phyloP scores from a whole-genome alignment of 2,888 invertebrate genomes.

The Agrotis segetum region DNA sequence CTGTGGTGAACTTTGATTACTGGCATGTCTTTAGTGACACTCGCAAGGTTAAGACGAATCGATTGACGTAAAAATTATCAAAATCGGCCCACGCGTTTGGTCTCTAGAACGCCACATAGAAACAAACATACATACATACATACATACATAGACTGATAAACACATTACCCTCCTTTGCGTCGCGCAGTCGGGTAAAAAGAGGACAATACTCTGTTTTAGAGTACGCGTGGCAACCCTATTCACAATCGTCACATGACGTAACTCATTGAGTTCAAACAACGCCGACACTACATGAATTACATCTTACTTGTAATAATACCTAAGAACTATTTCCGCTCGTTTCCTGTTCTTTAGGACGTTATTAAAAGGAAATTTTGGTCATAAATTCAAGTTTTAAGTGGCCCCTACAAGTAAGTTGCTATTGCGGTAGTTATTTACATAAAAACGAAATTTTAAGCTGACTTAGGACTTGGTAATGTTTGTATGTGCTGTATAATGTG shows the following conservation, averaged over 20 bases:
- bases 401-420: slow-evolving; percentile 16
- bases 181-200: no score
- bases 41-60: no score
- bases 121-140: no score
- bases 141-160: no score
- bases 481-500: slow-evolving; percentile 22
- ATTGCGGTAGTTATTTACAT: slow-evolving; percentile 30
- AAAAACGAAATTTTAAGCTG: slow-evolving; percentile 32
- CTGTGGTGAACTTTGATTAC: no score
- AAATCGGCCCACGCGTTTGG: no score
- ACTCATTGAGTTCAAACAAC: slow-evolving; percentile 67
- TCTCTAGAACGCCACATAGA: no score
- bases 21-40: no score
- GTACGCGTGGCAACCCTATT: slow-evolving; percentile 22
- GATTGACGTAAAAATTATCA: no score
- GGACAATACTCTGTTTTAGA: no score
- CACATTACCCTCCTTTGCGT: no score
- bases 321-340: slow-evolving; percentile 49
- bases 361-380: slow-evolving; percentile 43
- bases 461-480: slow-evolving; percentile 16
- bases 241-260: slow-evolving; percentile 69
- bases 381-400: slow-evolving; percentile 42
- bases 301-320: slow-evolving; percentile 32
- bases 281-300: slow-evolving; percentile 62
- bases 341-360: slow-evolving; percentile 50